Evolutionary conservation across 2,113 vertebrate genomes (phyloP), one percentile per base, ranked within the genome.

Genomic region (Elaphurus davidianus): DNA sequence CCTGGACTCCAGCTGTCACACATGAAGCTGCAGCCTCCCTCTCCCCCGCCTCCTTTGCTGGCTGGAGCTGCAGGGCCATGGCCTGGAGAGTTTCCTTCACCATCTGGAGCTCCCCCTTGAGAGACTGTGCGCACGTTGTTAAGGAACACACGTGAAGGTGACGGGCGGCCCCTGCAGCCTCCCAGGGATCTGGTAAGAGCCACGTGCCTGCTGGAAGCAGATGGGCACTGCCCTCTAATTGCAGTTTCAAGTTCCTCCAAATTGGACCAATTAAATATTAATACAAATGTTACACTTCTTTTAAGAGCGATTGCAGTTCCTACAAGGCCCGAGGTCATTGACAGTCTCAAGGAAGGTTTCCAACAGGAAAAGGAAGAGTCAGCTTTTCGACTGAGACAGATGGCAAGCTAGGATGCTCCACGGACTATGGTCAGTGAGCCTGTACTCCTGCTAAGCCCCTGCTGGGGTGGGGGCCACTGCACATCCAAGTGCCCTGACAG

Each of bases 261-360:
- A 99, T 98, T 98, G 98, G 98, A 98, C 97, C 97, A 98, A 99
- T 99, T 99, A 99, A 99, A 99, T 99, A 99, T 99, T 99, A 99
- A 99, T 97, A 98, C 86, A 96, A 96, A 98, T 90, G 98, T 99
- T 98, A 98, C 98, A 98, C 92, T 98, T 98, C 87, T 1, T 92
- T 93, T 81, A 95, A 85, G 87, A 95, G 36, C 0, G 0, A 87
- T 0, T 60, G 71, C 52, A 30, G 57, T 91, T 93, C 96, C 71
- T 79, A 43, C 21, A 8, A 97, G 88, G 96, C 95, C 91, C 67
- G 83, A 85, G 98, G 94, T 97, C 96, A 97, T 96, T 90, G 97
- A 79, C 74, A 19, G 28, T 50, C 84, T 67, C 64, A 78, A 90
- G 84, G 33, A 57, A 43, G 40, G 23, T 71, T 91, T 92, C 28